Evolutionary conservation across 2,797 vertebrate species (phyloP).

Genomic region (Notoglanidium macrostoma): DNA sequence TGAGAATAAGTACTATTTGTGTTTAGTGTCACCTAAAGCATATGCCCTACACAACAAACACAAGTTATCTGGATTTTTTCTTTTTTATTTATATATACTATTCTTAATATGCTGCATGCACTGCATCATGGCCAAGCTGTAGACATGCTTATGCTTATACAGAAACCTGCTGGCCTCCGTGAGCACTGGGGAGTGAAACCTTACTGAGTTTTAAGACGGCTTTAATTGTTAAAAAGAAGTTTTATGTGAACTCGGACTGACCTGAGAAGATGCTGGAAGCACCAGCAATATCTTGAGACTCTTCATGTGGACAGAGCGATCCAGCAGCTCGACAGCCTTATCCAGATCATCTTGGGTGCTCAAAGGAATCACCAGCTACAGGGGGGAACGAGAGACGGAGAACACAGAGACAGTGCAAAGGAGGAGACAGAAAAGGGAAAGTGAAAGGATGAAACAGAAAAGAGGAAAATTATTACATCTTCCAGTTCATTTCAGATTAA

Average conservation of each 20-base stretch:
- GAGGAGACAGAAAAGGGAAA: conserved; percentile 1
- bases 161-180: not conserved
- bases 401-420: not conserved
- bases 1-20: not conserved
- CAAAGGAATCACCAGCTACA: conserved; percentile 93
- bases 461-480: not conserved
- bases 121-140: not conserved
- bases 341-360: conserved; percentile 95
- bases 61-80: not conserved
- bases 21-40: not conserved
- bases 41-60: not conserved
- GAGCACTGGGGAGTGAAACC: not conserved
- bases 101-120: not conserved
- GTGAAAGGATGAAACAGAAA: not conserved
- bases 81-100: not conserved
- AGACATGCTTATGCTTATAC: not conserved
- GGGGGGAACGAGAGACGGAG: not conserved
- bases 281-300: conserved; percentile 96
- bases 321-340: conserved; percentile 95
- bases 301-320: conserved; percentile 97
- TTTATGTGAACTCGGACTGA: conserved; percentile 58
- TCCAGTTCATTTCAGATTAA: not conserved
- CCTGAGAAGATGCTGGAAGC: conserved; percentile 85
- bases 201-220: not conserved
- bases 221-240: not conserved